Conservation (phyloP, 1,140 invertebrate species). For the Radopholus similis region DNA sequence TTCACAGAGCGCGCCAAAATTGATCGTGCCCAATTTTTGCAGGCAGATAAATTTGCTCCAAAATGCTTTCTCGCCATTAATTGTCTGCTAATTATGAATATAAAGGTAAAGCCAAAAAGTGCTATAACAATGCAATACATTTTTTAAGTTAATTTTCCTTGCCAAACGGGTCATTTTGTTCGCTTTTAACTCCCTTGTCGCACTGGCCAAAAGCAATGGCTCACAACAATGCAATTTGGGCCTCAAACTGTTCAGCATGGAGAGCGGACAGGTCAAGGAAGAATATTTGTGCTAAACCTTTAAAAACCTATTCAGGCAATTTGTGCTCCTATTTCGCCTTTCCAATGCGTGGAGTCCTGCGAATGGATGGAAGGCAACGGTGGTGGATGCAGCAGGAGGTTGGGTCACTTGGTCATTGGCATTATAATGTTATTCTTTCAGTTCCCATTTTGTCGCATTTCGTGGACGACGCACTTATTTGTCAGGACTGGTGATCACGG, state of each 20-base stretch:
- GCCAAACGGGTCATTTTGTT: not conserved
- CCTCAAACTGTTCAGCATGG: constrained; percentile 30
- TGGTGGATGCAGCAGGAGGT: constrained; percentile 10
- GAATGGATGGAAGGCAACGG: constrained; percentile 30
- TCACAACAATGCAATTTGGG: constrained; percentile 34
- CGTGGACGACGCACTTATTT: constrained; percentile 32
- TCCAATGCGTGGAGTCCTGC: constrained; percentile 32
- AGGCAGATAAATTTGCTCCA: too few relatives aligned
- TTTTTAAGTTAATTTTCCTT: too few relatives aligned
- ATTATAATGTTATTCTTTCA: not conserved
- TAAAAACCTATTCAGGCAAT: constrained; percentile 9
- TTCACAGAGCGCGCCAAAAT: too few relatives aligned
- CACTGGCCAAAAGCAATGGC: not conserved
- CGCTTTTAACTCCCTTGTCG: not conserved
- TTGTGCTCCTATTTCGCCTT: constrained; percentile 25
- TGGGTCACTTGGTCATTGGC: too few relatives aligned
- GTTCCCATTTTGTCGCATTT: constrained; percentile 29
- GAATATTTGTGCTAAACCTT: not conserved
- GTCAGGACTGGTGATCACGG: constrained; percentile 32
- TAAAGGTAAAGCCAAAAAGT: too few relatives aligned
- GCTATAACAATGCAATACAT: too few relatives aligned
- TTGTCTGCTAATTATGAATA: too few relatives aligned
- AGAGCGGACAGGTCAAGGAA: constrained; percentile 23
- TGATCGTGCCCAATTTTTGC: too few relatives aligned
- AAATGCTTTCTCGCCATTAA: too few relatives aligned